phyloP scores from a whole-genome alignment of 2,113 vertebrate genomes.

The Boulengeromyrus knoepffleri region DNA sequence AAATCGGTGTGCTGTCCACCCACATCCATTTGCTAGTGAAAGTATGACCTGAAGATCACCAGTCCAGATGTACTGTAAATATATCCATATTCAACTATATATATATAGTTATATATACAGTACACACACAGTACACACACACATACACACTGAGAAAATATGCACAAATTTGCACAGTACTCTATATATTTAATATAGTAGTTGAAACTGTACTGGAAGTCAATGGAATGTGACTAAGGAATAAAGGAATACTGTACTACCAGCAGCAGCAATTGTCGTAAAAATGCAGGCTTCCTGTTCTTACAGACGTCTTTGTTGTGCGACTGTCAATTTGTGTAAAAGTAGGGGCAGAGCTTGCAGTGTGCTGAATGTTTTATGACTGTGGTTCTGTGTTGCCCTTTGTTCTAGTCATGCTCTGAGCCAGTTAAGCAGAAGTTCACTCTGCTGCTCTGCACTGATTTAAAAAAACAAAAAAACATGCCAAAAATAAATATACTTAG shows the following conservation, averaged over 20 bases:
- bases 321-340: slow-evolving; percentile 59
- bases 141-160: neutral
- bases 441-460: slow-evolving; percentile 21
- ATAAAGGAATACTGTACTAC: neutral
- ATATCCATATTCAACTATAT: no score
- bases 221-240: neutral
- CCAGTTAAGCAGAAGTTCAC: slow-evolving; percentile 33
- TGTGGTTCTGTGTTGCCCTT: slow-evolving; percentile 49
- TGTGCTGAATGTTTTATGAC: slow-evolving; percentile 69
- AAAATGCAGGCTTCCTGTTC: slow-evolving; percentile 47
- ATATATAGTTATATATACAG: no score
- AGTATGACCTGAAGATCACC: neutral
- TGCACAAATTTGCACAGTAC: neutral
- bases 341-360: slow-evolving; percentile 52
- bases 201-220: neutral
- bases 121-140: no score
- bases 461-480: slow-evolving; percentile 24
- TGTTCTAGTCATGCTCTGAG: slow-evolving; percentile 27
- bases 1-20: neutral
- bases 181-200: neutral
- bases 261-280: slow-evolving; percentile 31
- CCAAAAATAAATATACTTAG: slow-evolving; percentile 10
- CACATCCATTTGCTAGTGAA: neutral
- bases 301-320: slow-evolving; percentile 46
- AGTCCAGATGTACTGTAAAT: neutral